A percentile compares a stretch with the other conserved stretches of the same genome.
phyloP scores from a whole-genome alignment of 2,888 invertebrate genomes.

The Chrysina gloriosa region DNA sequence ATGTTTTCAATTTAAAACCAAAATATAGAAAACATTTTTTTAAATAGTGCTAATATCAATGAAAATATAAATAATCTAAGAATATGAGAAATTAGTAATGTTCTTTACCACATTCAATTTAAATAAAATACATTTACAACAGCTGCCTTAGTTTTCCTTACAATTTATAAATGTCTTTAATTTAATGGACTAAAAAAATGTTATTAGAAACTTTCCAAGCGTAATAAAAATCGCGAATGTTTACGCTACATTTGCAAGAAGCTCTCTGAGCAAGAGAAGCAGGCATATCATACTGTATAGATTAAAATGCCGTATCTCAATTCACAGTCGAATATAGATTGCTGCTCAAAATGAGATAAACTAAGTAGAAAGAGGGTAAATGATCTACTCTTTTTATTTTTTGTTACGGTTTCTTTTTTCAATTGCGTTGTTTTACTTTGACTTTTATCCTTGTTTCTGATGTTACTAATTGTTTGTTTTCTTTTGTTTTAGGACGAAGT shows the following conservation, averaged over 20 bases:
- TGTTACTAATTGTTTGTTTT: conserved; percentile 61
- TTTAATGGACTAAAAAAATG: conserved; percentile 14
- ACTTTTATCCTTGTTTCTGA: conserved; percentile 38
- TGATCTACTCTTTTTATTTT: conserved; percentile 3
- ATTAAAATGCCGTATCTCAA: conserved; percentile 28
- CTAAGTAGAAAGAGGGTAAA: neutral
- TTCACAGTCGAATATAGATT: neutral
- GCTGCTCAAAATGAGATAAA: neutral
- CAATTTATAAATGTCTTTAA: neutral
- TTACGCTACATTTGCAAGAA: conserved; percentile 17
- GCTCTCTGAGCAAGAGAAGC: neutral
- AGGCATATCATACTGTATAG: neutral
- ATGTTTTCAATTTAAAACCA: too few relatives aligned
- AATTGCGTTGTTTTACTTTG: neutral
- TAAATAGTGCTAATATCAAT: too few relatives aligned
- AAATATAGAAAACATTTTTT: too few relatives aligned
- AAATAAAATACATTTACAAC: too few relatives aligned
- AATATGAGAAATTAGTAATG: too few relatives aligned
- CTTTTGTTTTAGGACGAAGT: conserved; percentile 67
- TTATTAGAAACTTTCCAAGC: neutral
- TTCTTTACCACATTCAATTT: too few relatives aligned
- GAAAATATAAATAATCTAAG: too few relatives aligned
- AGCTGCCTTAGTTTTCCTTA: too few relatives aligned
- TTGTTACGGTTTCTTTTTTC: neutral
- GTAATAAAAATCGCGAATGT: conserved; percentile 15